Evolutionary conservation across 2,888 invertebrate species (phyloP), one percentile per base, ranked within the genome.

Genomic region (Lochmaea capreae): DNA sequence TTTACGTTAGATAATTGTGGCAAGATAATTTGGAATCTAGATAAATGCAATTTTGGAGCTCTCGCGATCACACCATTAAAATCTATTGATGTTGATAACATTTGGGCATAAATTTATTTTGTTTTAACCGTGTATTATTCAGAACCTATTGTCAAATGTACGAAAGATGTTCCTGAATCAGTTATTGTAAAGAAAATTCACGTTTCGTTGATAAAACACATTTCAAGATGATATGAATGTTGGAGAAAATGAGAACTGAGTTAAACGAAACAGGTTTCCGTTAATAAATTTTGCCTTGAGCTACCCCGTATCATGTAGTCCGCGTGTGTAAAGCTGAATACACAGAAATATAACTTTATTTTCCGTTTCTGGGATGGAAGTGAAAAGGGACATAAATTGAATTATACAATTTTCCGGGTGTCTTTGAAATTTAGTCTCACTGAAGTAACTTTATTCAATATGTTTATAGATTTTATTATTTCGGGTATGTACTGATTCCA

Each of bases 301-400:
- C 54, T 18, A 16, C 54, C 54, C 54, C 18, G 18, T 54, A 54
- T 54, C 16, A 18, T 54, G 54, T 18, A 33, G 66, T 66, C 39
- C 57, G 54, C 65, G 65, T 71, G 71, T 71, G 49, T 65, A 58
- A 65, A 71, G 71, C 65, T 71, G 65, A 71, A 71, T 59, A 71
- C 65, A 71, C 65, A 71, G 71, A 71, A 71, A 71, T 57, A 70
- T 69, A 65, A 66, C 66, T 73, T 73, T 73, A 70, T 73, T 73
- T 70, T 66, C 66, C 65, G 62, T 61, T 43, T 26, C 57, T 66
- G 70, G 43, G 54, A 73, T 70, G 70, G 59, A 70, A 66, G 69
- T 70, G 69, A 66, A 66, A 73, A 73, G 70, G 66, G 46, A 70
- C 61, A 73, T 70, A 66, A 70, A 70, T 73, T 70, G 73, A 73